These are phyloP conservation scores for Quadroppia sp. DNA, from an alignment of 2,888 invertebrate species.

Conservation along the genomic window DNA sequence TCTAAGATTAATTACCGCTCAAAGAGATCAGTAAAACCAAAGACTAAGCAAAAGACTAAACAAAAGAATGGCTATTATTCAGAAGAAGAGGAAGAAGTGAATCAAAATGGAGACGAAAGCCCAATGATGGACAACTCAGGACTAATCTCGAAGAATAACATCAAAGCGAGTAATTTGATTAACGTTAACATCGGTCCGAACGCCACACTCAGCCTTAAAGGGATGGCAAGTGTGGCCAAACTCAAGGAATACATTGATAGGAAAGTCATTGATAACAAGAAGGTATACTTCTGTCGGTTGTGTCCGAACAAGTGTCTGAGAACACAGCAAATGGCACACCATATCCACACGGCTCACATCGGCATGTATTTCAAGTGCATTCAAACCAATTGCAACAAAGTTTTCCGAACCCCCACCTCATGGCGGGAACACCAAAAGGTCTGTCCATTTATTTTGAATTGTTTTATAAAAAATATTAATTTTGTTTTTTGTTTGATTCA, in stretches of 20 bases:
- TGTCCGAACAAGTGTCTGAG: background rate
- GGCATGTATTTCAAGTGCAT: background rate
- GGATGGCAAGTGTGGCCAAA: background rate
- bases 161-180: background rate
- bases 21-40: no score
- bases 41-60: no score
- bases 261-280: background rate
- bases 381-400: background rate
- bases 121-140: background rate
- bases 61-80: no score
- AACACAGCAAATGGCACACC: background rate
- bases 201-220: background rate
- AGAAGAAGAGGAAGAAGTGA: no score
- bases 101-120: background rate
- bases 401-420: background rate
- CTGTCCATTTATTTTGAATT: no score
- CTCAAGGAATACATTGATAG: background rate
- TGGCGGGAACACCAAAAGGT: constrained; percentile 6
- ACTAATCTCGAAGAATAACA: background rate
- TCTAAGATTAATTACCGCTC: no score
- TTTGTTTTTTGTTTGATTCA: no score
- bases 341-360: background rate
- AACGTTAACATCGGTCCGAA: background rate
- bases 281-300: background rate
- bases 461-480: no score